Conservation (phyloP, 2,113 vertebrate genomes). For the Cichladusa arquata region DNA sequence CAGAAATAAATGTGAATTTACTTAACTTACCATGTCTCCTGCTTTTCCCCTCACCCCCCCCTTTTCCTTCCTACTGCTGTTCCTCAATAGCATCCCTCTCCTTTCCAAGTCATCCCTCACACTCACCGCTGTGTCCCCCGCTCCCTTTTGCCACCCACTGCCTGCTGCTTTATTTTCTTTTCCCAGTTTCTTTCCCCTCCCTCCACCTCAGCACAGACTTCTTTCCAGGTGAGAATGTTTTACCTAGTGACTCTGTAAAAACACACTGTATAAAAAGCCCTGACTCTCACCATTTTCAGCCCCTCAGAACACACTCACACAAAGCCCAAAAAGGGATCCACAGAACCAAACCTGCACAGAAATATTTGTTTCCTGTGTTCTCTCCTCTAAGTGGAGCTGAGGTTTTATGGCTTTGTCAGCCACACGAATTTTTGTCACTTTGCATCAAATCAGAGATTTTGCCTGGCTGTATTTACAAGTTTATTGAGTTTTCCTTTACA, state of each 20-base stretch:
- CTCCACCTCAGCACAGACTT: slow-evolving; percentile 21
- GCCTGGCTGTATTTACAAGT: background rate
- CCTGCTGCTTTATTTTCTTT: slow-evolving; percentile 59
- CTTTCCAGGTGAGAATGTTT: slow-evolving; percentile 58
- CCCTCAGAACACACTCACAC: fast-evolving
- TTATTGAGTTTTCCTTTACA: background rate
- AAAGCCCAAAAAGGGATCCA: background rate
- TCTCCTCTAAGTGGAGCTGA: background rate
- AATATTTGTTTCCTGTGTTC: background rate
- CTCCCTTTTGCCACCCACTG: slow-evolving; percentile 51
- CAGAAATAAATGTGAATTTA: slow-evolving; percentile 72
- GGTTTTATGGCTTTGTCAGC: background rate
- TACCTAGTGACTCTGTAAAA: background rate
- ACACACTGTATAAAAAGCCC: background rate
- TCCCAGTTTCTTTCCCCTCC: slow-evolving; percentile 29
- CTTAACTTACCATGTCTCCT: slow-evolving; percentile 74
- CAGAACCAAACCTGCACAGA: background rate
- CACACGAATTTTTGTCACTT: background rate
- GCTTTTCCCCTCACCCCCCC: slow-evolving; percentile 31
- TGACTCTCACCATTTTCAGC: background rate
- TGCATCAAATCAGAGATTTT: background rate
- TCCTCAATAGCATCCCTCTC: slow-evolving; percentile 65
- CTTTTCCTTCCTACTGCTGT: slow-evolving; percentile 59
- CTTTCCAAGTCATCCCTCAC: slow-evolving; percentile 61
- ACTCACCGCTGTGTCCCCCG: slow-evolving; percentile 19